A percentile compares a stretch with the other conserved stretches of the same genome.
These are phyloP conservation scores for Drosophila multiciliata DNA, from an alignment of 2,888 invertebrate genomes.

Conservation along the genomic window DNA sequence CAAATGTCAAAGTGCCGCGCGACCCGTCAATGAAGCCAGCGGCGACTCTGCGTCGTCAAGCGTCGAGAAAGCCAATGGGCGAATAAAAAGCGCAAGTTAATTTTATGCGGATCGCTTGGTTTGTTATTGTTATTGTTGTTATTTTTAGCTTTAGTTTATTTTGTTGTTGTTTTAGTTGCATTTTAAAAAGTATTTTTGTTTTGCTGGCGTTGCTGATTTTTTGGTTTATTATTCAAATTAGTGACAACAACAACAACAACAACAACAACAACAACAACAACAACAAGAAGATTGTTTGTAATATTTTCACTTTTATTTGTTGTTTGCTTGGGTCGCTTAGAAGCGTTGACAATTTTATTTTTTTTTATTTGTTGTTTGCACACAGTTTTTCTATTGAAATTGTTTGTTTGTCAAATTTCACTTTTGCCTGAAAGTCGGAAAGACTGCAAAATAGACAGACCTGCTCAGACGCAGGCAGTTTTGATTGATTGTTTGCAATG, in stretches of 20 bases:
- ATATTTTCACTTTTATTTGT: constrained; percentile 61
- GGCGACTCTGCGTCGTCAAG: background rate
- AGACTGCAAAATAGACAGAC: background rate
- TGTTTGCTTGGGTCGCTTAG: constrained; percentile 41
- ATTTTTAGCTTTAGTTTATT: constrained; percentile 5
- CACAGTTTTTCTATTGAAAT: constrained; percentile 23
- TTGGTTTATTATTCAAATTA: constrained; percentile 61
- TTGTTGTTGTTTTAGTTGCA: constrained; percentile 18
- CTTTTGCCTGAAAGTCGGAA: constrained; percentile 23
- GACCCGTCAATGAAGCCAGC: constrained; percentile 35
- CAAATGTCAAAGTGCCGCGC: constrained; percentile 63
- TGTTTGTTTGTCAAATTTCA: constrained; percentile 45
- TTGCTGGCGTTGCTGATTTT: constrained; percentile 24
- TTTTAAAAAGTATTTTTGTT: constrained; percentile 21
- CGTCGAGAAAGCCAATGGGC: constrained; percentile 50
- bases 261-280: constrained; percentile 33
- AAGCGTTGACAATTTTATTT: constrained; percentile 55
- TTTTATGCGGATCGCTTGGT: constrained; percentile 51
- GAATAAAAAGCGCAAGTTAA: constrained; percentile 63
- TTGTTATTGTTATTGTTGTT: constrained; percentile 6
- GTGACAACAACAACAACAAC: constrained; percentile 19
- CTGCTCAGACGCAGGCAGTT: background rate
- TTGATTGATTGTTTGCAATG: background rate
- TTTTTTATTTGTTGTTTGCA: constrained; percentile 29
- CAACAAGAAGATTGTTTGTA: constrained; percentile 24